These are phyloP conservation scores for Lithophane semibrunnea DNA, from an alignment of 2,888 invertebrate genomes.

Conservation along the genomic window DNA sequence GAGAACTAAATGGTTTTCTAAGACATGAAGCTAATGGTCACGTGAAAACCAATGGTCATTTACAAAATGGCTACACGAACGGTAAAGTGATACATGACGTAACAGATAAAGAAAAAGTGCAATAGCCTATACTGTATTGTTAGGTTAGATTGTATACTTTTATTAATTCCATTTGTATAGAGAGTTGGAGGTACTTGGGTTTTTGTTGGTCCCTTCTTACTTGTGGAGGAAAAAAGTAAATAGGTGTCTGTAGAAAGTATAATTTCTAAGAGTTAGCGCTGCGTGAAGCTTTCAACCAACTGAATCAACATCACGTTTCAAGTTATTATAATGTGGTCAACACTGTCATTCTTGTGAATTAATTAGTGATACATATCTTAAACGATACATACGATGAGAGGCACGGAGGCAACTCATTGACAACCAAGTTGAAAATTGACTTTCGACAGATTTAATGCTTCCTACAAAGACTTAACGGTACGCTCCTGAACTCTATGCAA, in stretches of 20 bases:
- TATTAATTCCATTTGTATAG: constrained; percentile 56
- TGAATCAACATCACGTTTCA: constrained; percentile 35
- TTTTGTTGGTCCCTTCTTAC: constrained; percentile 54
- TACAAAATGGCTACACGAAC: constrained; percentile 76
- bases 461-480: constrained; percentile 4
- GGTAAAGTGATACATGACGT: constrained; percentile 70
- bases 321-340: constrained; percentile 38
- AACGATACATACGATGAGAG: background rate
- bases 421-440: background rate
- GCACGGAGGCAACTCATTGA: background rate
- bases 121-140: constrained; percentile 72
- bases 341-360: constrained; percentile 15
- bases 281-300: constrained; percentile 48
- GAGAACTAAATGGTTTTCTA: constrained; percentile 64
- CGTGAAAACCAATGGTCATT: constrained; percentile 64
- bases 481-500: constrained; percentile 38
- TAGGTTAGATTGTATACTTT: constrained; percentile 63
- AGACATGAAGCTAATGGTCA: constrained; percentile 57
- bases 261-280: constrained; percentile 54
- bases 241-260: constrained; percentile 60
- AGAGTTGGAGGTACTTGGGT: constrained; percentile 51
- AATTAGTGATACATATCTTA: background rate
- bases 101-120: constrained; percentile 83
- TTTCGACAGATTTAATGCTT: background rate
- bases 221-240: constrained; percentile 40